A percentile compares a stretch with the other conserved stretches of the same genome.
These are phyloP conservation scores for Onchidella celtica DNA, from an alignment of 2,888 invertebrate species.

Conservation along the genomic window DNA sequence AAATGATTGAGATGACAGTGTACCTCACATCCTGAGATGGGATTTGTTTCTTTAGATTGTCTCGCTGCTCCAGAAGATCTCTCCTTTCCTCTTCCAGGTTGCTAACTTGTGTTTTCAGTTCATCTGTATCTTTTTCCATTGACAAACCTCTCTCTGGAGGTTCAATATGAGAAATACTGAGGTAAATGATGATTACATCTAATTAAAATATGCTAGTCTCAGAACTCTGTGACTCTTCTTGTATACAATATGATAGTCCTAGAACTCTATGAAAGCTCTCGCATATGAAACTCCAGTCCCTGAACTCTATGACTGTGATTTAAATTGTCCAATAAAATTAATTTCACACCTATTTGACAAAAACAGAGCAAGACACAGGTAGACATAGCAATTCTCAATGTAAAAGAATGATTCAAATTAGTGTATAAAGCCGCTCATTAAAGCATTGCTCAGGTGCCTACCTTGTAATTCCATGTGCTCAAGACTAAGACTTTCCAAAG, in stretches of 20 bases:
- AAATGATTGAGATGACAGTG: too few relatives aligned
- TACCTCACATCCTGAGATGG: neutral
- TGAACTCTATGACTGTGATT: too few relatives aligned
- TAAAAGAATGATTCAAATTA: too few relatives aligned
- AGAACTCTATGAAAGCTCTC: too few relatives aligned
- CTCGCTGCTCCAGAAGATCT: neutral
- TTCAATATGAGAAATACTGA: neutral
- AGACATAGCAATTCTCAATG: too few relatives aligned
- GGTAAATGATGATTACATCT: neutral
- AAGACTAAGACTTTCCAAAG: constrained; percentile 34
- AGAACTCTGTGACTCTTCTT: neutral
- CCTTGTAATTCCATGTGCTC: constrained; percentile 39
- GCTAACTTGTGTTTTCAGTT: neutral
- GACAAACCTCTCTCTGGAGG: constrained; percentile 3
- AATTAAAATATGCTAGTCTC: neutral
- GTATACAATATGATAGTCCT: too few relatives aligned
- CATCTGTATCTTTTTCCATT: constrained; percentile 17
- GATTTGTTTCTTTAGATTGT: neutral
- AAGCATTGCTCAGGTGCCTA: constrained; percentile 21
- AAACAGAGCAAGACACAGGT: too few relatives aligned
- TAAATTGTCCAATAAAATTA: too few relatives aligned
- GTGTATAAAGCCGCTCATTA: neutral
- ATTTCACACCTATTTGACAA: too few relatives aligned
- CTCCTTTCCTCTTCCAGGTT: constrained; percentile 8
- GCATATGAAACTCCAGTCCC: too few relatives aligned